A percentile compares a stretch with the other conserved stretches of the same genome.
Evolutionary conservation across 2,888 invertebrate species (phyloP).

Genomic region (Latheticus oryzae): DNA sequence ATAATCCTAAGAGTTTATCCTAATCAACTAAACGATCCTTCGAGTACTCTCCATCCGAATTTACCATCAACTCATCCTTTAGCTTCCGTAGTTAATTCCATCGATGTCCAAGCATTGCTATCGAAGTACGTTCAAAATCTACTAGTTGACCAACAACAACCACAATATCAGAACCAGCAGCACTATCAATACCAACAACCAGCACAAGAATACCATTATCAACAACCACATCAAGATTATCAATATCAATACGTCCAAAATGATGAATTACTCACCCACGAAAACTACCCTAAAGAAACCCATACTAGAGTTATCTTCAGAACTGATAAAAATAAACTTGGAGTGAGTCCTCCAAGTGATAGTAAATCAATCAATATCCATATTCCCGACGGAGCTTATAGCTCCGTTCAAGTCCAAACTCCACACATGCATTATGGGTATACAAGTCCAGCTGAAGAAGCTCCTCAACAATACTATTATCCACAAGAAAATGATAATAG

Average conservation of each 20-base stretch:
- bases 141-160: slow-evolving; percentile 21
- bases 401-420: slow-evolving; percentile 45
- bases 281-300: slow-evolving; percentile 71
- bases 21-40: slow-evolving; percentile 69
- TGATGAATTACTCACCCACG: slow-evolving; percentile 64
- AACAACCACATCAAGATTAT: slow-evolving; percentile 36
- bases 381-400: slow-evolving; percentile 43
- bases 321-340: slow-evolving; percentile 39
- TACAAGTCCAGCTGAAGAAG: slow-evolving; percentile 29
- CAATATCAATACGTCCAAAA: slow-evolving; percentile 30
- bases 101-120: slow-evolving; percentile 70
- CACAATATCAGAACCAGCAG: slow-evolving; percentile 39
- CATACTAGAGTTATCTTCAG: slow-evolving; percentile 70
- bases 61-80: slow-evolving; percentile 70
- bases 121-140: slow-evolving; percentile 63
- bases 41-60: slow-evolving; percentile 69
- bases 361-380: slow-evolving; percentile 47
- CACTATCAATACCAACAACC: slow-evolving; percentile 36
- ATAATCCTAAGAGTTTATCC: slow-evolving; percentile 71
- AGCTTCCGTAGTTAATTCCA: slow-evolving; percentile 68
- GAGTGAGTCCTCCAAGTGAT: slow-evolving; percentile 12
- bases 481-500: slow-evolving; percentile 31
- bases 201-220: slow-evolving; percentile 39
- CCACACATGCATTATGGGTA: slow-evolving; percentile 44
- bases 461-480: slow-evolving; percentile 31